phyloP scores from a whole-genome alignment of 2,888 invertebrate species.

The Chaetoderma sp. region DNA sequence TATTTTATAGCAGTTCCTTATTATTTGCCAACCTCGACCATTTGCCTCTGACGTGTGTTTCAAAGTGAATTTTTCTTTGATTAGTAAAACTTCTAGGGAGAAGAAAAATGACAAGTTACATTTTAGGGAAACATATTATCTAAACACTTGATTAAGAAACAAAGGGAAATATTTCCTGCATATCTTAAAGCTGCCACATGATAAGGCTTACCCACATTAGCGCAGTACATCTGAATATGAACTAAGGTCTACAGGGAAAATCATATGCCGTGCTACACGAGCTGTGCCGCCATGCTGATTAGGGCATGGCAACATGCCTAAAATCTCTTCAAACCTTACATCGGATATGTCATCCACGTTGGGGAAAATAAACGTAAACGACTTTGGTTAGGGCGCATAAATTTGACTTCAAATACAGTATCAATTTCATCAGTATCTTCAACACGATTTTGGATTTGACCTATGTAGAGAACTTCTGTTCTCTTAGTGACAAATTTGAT shows the following conservation, averaged over 20 bases:
- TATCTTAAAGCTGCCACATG: no score
- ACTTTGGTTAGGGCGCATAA: not conserved
- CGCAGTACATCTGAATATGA: not conserved
- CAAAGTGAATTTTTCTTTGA: not conserved
- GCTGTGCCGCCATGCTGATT: slow-evolving; percentile 6
- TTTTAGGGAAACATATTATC: no score
- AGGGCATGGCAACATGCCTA: not conserved
- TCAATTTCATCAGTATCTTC: not conserved
- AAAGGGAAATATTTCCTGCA: no score
- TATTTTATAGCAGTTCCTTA: no score
- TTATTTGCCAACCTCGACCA: not conserved
- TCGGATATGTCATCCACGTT: slow-evolving; percentile 1
- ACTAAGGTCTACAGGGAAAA: not conserved
- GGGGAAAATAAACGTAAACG: slow-evolving; percentile 1
- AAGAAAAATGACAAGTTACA: no score
- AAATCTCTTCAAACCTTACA: not conserved
- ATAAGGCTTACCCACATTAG: no score
- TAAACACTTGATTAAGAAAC: no score
- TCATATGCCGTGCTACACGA: not conserved
- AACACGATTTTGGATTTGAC: not conserved
- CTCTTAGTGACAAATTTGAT: not conserved
- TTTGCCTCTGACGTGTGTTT: not conserved
- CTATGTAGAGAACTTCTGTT: not conserved
- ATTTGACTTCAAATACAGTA: not conserved
- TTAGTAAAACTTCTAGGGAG: no score